Base-by-base conservation (phyloP, 2,888 invertebrate species). In the Autographa gamma region DNA sequence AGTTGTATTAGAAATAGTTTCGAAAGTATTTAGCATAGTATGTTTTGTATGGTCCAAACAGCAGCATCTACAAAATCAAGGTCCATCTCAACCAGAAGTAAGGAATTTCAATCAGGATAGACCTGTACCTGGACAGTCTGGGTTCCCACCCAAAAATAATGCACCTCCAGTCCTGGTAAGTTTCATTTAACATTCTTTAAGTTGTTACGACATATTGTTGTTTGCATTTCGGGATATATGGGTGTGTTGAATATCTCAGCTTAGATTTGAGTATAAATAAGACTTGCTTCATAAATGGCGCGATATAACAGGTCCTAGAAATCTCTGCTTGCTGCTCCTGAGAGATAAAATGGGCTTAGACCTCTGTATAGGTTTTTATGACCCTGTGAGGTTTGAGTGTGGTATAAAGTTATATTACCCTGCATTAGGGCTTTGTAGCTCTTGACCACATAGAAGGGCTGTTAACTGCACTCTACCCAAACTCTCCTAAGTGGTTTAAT, bases 131-230 rank as follows among this genome's bases (percentile, higher is more conserved):
- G 83, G 82, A 3, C 85, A 80, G 43, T 85, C 78, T 67, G 82
- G 84, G 0, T 87, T 79, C 66, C 75, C 71, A 43, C 68, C 83
- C 5, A 88, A 86, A 52, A 64, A 18, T 52, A 73, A 67, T 67
- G 38, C 74, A 31, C 69, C 83, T n/a, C 84, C 85, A 34, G 81
- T 81, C 9, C 63, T 66, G 48, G 87, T 88, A 73, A 82, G 85
- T 85, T 52, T 19, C 9, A 19, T 58, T n/a, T 14, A 8, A 25
- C 5, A 4, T 25, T 13, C 11, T 19, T n/a, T 9, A 9, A 56
- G 25, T 13, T 25, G 13, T 56, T 5, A 4, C 0, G 13, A 19
- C 25, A n/a, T n/a, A 0, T n/a, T n/a, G n/a, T 48, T n/a, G 7
- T 2, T n/a, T 48, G 38, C 1, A 38, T 38, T 38, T 11, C 0